These are phyloP conservation scores for Gnathonemus echidnorhynchus DNA, from an alignment of 2,113 vertebrate species.

Conservation along the genomic window DNA sequence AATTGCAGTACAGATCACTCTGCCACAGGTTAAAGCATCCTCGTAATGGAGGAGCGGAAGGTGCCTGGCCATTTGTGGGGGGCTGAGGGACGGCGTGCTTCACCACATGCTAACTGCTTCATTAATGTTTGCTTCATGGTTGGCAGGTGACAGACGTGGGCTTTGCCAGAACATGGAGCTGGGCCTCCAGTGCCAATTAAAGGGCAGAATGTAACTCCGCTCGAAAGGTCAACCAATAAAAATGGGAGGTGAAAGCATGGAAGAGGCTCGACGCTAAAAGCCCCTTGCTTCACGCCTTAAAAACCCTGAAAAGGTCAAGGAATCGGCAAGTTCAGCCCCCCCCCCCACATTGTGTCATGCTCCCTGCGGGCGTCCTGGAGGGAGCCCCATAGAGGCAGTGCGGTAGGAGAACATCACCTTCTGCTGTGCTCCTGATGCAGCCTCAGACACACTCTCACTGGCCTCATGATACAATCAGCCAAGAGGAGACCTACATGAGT, in stretches of 20 bases:
- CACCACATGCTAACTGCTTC: neutral
- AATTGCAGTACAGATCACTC: neutral
- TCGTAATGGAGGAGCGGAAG: neutral
- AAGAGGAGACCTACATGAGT: neutral
- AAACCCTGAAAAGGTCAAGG: conserved; percentile 9
- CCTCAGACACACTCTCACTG: neutral
- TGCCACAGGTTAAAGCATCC: neutral
- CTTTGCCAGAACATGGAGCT: neutral
- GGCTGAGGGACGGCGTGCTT: neutral
- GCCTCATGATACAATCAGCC: neutral
- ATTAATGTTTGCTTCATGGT: conserved; percentile 10
- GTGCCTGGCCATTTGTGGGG: neutral
- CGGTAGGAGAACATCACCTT: neutral
- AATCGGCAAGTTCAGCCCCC: neutral
- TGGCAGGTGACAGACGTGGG: neutral
- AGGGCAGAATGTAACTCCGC: neutral
- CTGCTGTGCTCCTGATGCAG: neutral
- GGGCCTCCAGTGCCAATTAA: conserved; percentile 13
- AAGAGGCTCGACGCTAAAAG: neutral
- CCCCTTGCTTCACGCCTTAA: neutral
- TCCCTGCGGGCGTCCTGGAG: neutral
- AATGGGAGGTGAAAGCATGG: conserved; percentile 10
- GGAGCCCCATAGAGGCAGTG: too few species aligned
- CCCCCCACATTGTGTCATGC: neutral
- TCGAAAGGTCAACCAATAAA: conserved; percentile 19